phyloP scores from a whole-genome alignment of 2,797 vertebrate species.

The Moxostoma hubbsi region DNA sequence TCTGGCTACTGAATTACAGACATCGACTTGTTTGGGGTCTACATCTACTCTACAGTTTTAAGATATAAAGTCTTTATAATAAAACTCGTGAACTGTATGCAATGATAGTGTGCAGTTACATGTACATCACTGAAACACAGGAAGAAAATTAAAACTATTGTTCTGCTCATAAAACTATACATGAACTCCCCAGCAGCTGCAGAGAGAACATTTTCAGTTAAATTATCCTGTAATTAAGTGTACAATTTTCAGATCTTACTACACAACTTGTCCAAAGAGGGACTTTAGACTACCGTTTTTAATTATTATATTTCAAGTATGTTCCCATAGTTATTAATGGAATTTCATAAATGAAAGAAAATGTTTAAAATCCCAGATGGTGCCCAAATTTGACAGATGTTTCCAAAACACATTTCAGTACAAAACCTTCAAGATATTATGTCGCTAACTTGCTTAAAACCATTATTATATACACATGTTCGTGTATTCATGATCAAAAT shows the following conservation, averaged over 20 bases:
- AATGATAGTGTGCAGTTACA: background rate
- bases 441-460: background rate
- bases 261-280: background rate
- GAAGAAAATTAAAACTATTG: background rate
- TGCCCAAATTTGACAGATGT: slow-evolving; percentile 4
- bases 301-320: background rate
- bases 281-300: background rate
- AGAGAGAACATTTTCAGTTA: background rate
- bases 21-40: background rate
- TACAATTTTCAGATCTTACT: too few species aligned
- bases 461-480: too few species aligned
- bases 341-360: background rate
- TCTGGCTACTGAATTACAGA: background rate
- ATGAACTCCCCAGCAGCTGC: background rate
- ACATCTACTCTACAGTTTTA: too few species aligned
- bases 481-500: background rate
- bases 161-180: background rate
- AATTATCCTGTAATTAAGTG: too few species aligned
- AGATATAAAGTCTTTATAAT: background rate
- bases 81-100: background rate
- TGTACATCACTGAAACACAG: background rate
- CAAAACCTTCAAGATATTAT: background rate
- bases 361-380: background rate
- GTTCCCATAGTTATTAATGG: too few species aligned
- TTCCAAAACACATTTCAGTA: background rate